Conservation (phyloP, 2,888 invertebrate genomes). For the Ligdia adustata region DNA sequence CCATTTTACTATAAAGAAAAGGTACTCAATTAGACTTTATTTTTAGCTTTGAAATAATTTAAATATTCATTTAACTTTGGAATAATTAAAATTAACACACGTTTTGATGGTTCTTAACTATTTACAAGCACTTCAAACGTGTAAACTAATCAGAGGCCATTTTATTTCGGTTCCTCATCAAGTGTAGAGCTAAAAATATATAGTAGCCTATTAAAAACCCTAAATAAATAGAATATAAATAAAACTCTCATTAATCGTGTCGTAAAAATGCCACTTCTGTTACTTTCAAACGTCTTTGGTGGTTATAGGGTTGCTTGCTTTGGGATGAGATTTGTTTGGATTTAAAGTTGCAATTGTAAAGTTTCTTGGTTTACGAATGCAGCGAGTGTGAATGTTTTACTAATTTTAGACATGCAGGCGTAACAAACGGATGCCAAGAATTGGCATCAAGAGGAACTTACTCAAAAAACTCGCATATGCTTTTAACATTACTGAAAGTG, state of each 20-base stretch:
- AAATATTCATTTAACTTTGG: slow-evolving; percentile 1
- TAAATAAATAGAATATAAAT: slow-evolving; percentile 29
- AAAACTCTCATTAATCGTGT: slow-evolving; percentile 24
- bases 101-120: slow-evolving; percentile 11
- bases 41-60: slow-evolving; percentile 4
- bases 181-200: slow-evolving; percentile 31
- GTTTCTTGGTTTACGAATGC: too few relatives aligned
- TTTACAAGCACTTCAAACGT: slow-evolving; percentile 15
- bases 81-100: slow-evolving; percentile 1
- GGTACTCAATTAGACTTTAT: too few relatives aligned
- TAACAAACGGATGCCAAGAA: too few relatives aligned
- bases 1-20: too few relatives aligned
- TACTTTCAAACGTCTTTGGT: slow-evolving; percentile 27
- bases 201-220: slow-evolving; percentile 34
- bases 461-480: too few relatives aligned
- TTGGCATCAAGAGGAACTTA: too few relatives aligned
- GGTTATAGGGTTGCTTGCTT: slow-evolving; percentile 18
- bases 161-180: slow-evolving; percentile 32
- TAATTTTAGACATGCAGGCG: too few relatives aligned
- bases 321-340: background rate
- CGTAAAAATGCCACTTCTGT: slow-evolving; percentile 51
- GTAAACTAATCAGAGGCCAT: slow-evolving; percentile 16
- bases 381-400: too few relatives aligned
- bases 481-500: too few relatives aligned
- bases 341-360: too few relatives aligned